Conservation (phyloP, 2,113 vertebrate genomes). For the Circaetus gallicus region DNA sequence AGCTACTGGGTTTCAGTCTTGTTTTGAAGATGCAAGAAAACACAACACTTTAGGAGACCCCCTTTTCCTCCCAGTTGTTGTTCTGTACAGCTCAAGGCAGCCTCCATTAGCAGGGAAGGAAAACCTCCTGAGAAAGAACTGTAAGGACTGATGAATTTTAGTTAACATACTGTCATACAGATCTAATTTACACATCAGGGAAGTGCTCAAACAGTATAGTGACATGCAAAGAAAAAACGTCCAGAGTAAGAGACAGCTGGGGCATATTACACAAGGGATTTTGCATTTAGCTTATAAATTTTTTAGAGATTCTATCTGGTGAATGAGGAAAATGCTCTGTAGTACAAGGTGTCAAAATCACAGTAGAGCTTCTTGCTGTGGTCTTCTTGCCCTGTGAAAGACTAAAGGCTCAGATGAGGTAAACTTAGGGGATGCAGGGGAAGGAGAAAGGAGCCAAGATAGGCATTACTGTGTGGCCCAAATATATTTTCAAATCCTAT, state of each 20-base stretch:
- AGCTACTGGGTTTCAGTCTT: neutral
- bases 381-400: neutral
- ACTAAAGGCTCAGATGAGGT: neutral
- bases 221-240: neutral
- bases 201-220: conserved; percentile 2
- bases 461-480: neutral
- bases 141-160: conserved; percentile 16
- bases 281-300: conserved; percentile 5
- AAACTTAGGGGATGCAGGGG: neutral
- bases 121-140: conserved; percentile 34
- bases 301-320: neutral
- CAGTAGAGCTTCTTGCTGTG: neutral
- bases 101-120: neutral
- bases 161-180: conserved; percentile 22
- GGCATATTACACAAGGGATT: conserved; percentile 16
- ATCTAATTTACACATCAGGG: conserved; percentile 43
- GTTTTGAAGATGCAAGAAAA: neutral
- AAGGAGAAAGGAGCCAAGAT: neutral
- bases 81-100: neutral
- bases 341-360: neutral
- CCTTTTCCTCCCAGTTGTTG: neutral
- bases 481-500: conserved; percentile 40
- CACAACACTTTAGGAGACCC: neutral
- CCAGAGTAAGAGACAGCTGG: neutral
- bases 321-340: neutral